Conservation (phyloP, 2,797 vertebrate species). For the Luscinia megarhynchos region DNA sequence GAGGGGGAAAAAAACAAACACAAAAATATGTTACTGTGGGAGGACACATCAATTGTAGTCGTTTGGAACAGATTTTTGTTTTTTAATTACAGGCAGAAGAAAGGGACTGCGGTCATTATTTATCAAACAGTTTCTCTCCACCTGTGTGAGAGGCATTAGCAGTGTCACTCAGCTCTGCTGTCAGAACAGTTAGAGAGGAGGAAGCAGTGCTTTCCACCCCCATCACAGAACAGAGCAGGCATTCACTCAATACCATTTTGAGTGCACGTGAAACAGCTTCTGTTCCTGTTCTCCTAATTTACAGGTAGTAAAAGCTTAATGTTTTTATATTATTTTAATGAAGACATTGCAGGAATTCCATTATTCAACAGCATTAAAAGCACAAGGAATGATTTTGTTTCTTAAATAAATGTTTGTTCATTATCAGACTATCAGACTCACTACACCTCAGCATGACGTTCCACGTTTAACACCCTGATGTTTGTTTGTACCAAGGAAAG, state of each 20-base stretch:
- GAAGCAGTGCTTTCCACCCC: neutral
- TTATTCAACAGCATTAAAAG: neutral
- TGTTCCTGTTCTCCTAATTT: neutral
- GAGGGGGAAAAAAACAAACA: neutral
- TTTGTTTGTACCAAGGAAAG: neutral
- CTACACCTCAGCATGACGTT: neutral
- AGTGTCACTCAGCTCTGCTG: neutral
- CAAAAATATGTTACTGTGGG: neutral
- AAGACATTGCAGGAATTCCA: neutral
- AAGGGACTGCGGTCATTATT: neutral
- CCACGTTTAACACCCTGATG: neutral
- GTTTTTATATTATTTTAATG: neutral
- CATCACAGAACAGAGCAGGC: neutral
- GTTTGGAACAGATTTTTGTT: neutral
- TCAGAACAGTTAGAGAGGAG: neutral
- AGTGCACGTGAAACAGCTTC: neutral
- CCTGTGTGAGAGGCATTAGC: neutral
- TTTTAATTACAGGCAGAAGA: neutral
- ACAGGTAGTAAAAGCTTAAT: neutral
- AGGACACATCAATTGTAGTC: neutral
- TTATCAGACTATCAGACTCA: neutral
- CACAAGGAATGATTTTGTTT: neutral
- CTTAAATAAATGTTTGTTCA: neutral
- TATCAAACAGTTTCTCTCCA: neutral
- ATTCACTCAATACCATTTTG: neutral